Percentiles rank a stretch among this genome's conserved stretches.
phyloP scores from a whole-genome alignment of 2,888 invertebrate species.

The Venusia cambrica region DNA sequence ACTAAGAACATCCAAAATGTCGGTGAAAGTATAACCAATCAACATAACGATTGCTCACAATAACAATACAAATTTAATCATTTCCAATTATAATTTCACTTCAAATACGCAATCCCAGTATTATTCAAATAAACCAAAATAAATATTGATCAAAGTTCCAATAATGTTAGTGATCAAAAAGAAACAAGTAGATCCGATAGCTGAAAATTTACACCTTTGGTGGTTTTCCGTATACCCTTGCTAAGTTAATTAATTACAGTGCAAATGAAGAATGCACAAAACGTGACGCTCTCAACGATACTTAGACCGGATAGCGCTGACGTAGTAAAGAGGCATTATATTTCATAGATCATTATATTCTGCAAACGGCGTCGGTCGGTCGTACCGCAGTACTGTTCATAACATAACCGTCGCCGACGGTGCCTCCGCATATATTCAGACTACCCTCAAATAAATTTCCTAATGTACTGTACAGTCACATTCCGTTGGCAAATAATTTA shows the following conservation, averaged over 20 bases:
- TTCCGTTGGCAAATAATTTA: constrained; percentile 78
- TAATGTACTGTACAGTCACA: constrained; percentile 77
- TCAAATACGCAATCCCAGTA: constrained; percentile 45
- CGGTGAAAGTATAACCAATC: constrained; percentile 41
- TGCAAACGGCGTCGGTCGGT: neutral
- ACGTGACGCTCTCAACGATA: constrained; percentile 44
- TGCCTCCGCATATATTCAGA: constrained; percentile 10
- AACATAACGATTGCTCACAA: constrained; percentile 41
- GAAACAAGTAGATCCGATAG: constrained; percentile 47
- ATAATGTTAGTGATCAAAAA: constrained; percentile 23
- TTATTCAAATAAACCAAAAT: constrained; percentile 38
- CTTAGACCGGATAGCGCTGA: constrained; percentile 35
- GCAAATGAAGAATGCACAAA: constrained; percentile 53
- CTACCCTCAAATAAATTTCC: constrained; percentile 54
- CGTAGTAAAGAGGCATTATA: constrained; percentile 50
- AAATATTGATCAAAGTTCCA: constrained; percentile 20
- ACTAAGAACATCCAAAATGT: constrained; percentile 65
- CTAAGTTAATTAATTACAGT: constrained; percentile 64
- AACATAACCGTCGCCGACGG: neutral
- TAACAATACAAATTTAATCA: constrained; percentile 50
- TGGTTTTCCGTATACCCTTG: constrained; percentile 68
- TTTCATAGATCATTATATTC: constrained; percentile 33
- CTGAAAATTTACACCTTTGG: constrained; percentile 62
- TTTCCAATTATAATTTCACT: constrained; percentile 38
- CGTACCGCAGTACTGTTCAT: constrained; percentile 17